Conservation (phyloP, 2,888 invertebrate genomes). For the Cybosia mesomella region DNA sequence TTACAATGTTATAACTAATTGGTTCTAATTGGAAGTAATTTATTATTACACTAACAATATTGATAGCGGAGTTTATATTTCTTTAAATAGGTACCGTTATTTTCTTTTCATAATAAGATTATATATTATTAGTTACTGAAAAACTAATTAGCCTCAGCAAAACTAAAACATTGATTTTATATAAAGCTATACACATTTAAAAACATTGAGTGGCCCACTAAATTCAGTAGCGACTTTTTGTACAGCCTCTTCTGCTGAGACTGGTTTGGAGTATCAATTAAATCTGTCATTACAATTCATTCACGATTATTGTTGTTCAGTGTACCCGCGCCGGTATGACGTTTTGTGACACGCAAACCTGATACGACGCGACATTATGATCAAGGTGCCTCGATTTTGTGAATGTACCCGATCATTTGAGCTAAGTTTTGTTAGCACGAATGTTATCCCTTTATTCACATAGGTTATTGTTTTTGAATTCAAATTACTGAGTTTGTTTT, state of each 20-base stretch:
- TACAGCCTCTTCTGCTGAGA: conserved; percentile 54
- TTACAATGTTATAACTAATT: neutral
- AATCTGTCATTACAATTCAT: conserved; percentile 80
- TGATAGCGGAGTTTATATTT: neutral
- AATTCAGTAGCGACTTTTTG: conserved; percentile 26
- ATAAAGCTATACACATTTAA: conserved; percentile 1
- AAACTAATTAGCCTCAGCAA: neutral
- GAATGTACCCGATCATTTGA: neutral
- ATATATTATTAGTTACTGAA: too few species aligned
- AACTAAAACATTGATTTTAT: neutral
- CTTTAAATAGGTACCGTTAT: neutral
- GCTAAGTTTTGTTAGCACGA: neutral
- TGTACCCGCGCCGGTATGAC: conserved; percentile 62
- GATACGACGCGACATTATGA: conserved; percentile 49
- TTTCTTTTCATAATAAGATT: neutral
- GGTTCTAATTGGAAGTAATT: neutral
- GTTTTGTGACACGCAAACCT: conserved; percentile 68
- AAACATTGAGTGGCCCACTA: conserved; percentile 9
- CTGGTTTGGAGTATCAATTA: conserved; percentile 78
- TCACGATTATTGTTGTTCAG: conserved; percentile 81
- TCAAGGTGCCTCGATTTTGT: conserved; percentile 45
- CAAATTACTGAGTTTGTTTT: neutral
- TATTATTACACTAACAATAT: neutral
- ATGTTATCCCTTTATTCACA: neutral
- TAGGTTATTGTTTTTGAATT: neutral